phyloP scores from a whole-genome alignment of 2,113 vertebrate genomes.

The Ranitomeya variabilis region DNA sequence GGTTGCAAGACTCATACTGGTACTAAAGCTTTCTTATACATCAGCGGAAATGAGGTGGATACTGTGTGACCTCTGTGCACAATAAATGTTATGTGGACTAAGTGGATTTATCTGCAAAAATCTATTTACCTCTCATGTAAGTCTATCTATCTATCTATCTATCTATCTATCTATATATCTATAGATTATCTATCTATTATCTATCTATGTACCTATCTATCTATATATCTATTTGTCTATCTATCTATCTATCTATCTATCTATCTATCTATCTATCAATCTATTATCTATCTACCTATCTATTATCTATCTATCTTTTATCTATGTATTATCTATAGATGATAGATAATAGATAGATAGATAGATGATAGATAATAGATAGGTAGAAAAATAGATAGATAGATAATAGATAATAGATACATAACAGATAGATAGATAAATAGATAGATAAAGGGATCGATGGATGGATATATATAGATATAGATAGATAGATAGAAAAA shows the following conservation, averaged over 20 bases:
- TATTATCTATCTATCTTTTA: no score
- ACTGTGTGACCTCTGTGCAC: background rate
- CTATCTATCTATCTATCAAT: background rate
- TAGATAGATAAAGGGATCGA: no score
- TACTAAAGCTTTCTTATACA: constrained; percentile 25
- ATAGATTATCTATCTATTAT: background rate
- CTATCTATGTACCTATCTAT: background rate
- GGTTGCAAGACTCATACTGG: background rate
- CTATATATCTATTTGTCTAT: background rate
- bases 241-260: background rate
- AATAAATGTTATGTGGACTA: background rate
- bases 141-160: background rate
- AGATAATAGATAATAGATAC: no score
- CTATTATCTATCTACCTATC: no score
- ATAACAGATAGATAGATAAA: no score
- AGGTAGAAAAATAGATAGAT: no score
- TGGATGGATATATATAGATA: no score
- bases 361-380: no score
- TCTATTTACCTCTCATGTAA: background rate
- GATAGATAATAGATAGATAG: no score
- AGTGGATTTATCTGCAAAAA: background rate
- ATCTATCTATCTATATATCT: background rate
- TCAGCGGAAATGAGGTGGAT: background rate
- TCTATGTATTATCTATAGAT: no score
- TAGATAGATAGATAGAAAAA: no score